phyloP scores from a whole-genome alignment of 2,797 vertebrate species.

The Gymnopithys bicolor region DNA sequence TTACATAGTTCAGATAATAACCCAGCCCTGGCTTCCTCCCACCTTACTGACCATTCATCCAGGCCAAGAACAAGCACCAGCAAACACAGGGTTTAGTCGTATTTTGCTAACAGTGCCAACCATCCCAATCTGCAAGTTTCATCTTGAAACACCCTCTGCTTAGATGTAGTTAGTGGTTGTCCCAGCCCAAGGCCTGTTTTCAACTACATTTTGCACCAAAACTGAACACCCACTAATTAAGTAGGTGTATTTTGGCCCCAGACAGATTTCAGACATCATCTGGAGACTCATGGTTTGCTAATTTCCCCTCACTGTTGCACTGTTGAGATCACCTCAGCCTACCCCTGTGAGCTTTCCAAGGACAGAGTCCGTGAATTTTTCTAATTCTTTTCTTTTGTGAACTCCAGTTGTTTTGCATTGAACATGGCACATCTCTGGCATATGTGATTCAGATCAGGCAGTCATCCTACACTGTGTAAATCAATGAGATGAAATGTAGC shows the following conservation, averaged over 20 bases:
- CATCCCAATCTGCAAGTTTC: background rate
- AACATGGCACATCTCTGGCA: background rate
- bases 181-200: background rate
- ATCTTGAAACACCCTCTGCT: background rate
- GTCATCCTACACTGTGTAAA: constrained; percentile 37
- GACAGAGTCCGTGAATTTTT: background rate
- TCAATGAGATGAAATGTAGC: constrained; percentile 61
- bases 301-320: background rate
- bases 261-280: background rate
- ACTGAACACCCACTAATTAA: background rate
- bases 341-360: background rate
- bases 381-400: background rate
- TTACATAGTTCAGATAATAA: background rate
- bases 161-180: background rate
- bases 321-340: background rate
- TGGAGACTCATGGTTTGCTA: background rate
- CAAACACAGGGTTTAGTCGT: background rate
- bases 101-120: background rate
- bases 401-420: constrained; percentile 1
- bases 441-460: constrained; percentile 41
- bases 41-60: background rate
- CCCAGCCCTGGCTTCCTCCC: background rate
- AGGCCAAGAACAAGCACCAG: background rate
- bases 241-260: background rate
- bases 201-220: background rate